Percentiles rank a stretch among this genome's conserved stretches.
phyloP scores from a whole-genome alignment of 2,113 vertebrate species.

The Tychaedon coryphoeus region DNA sequence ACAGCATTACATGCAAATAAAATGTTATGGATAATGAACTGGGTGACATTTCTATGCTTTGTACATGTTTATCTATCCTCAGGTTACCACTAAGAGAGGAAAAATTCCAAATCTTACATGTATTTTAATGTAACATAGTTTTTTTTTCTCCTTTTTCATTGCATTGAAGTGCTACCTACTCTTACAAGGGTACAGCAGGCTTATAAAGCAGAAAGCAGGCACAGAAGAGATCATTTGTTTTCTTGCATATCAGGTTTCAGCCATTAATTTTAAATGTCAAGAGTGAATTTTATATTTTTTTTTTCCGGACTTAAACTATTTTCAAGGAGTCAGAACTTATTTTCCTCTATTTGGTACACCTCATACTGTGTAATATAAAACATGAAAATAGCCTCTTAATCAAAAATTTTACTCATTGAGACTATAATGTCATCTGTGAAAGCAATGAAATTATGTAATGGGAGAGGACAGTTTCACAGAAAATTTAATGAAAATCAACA shows the following conservation, averaged over 20 bases:
- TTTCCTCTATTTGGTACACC: not conserved
- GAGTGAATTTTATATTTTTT: not conserved
- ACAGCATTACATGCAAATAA: conserved; percentile 15
- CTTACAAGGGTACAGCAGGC: not conserved
- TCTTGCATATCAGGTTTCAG: not conserved
- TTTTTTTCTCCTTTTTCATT: not conserved
- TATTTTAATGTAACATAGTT: not conserved
- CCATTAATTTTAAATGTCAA: not conserved
- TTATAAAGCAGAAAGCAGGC: not conserved
- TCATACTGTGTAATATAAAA: not conserved
- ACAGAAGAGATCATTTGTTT: not conserved
- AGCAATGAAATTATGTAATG: not conserved
- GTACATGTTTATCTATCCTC: not conserved
- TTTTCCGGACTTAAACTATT: not conserved
- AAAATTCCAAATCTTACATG: not conserved
- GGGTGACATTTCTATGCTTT: not conserved
- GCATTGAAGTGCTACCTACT: not conserved
- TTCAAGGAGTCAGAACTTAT: not conserved
- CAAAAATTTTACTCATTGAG: not conserved
- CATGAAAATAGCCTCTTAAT: not conserved
- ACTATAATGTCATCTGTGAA: not conserved
- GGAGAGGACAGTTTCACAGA: not conserved
- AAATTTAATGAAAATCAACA: not conserved
- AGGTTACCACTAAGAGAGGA: not conserved
- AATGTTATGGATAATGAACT: not conserved